A percentile compares a stretch with the other conserved stretches of the same genome.
phyloP scores from a whole-genome alignment of 2,797 vertebrate species.

The Notolabrus celidotus region DNA sequence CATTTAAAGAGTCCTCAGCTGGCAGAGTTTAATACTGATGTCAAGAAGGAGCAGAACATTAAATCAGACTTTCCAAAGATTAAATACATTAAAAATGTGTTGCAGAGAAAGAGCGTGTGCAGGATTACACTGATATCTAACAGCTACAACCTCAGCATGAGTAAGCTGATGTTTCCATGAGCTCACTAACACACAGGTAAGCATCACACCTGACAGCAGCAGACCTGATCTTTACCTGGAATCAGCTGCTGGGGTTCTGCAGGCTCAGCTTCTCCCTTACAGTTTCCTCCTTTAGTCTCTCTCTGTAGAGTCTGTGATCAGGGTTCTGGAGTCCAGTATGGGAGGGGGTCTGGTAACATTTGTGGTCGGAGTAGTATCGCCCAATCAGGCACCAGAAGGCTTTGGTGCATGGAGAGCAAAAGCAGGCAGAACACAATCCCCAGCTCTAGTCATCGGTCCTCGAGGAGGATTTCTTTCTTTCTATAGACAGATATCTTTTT shows the following conservation, averaged over 20 bases:
- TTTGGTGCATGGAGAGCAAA: too few relatives aligned
- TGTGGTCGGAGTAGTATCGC: too few relatives aligned
- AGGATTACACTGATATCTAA: constrained; percentile 1
- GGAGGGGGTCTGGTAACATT: too few relatives aligned
- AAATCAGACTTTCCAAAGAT: constrained; percentile 7
- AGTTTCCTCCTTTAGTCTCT: too few relatives aligned
- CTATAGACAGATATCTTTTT: too few relatives aligned
- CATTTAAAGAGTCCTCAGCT: neutral
- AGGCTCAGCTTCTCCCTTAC: neutral
- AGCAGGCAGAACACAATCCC: too few relatives aligned
- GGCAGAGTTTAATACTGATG: constrained; percentile 1
- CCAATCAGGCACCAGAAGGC: too few relatives aligned
- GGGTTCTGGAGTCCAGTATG: too few relatives aligned
- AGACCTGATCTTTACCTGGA: neutral
- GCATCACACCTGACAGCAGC: neutral
- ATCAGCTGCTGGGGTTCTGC: neutral
- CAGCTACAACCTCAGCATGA: constrained; percentile 1
- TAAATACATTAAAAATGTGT: neutral
- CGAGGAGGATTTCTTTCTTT: too few relatives aligned
- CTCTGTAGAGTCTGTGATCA: too few relatives aligned
- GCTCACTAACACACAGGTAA: neutral
- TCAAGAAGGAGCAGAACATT: constrained; percentile 10
- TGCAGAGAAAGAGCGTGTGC: neutral
- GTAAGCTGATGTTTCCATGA: constrained; percentile 2
- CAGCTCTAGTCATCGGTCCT: too few relatives aligned